Evolutionary conservation across 1,140 invertebrate species (phyloP), one percentile per base, ranked within the genome.

Genomic region (Trichonephila clavata): DNA sequence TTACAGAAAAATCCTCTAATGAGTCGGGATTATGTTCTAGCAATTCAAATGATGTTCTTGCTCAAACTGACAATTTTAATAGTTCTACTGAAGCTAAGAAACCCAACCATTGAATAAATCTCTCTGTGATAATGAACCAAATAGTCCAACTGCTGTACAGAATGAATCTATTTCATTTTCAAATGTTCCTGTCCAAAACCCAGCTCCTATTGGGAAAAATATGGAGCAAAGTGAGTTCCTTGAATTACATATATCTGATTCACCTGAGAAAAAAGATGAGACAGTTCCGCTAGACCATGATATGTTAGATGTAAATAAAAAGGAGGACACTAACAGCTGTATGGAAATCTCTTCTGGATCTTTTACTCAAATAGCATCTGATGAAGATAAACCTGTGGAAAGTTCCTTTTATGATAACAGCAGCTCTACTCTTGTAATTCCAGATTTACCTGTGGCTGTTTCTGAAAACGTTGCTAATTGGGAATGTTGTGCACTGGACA

Each of bases 401-500:
- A 57, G 50, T 80, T 92, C 91, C 27, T 39, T 86, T 21, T 92
- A 68, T 93, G 84, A 80, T 63, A 80, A 57, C 18, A 93, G 71
- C 86, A 63, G 20, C 43, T 93, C 86, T n/a, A 87, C 92, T 7
- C 43, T 81, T n/a, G 39, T 71, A 77, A 93, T 92, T 86, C 91
- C 63, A 39, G 92, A 93, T 39, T 43, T 93, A 13, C 84, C 92
- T 80, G 63, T 60, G 65, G n/a, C 7, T 86, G 50, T 63, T 13
- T 57, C 92, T 27, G 68, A 87, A 60, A 93, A 61, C 80, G 50
- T 87, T 61, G 68, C 43, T 24, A 93, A 87, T 39, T 93, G 92
- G 92, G 92, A 93, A 81, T 93, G 92, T 20, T 71, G 91, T 77
- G 61, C 91, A 61, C 39, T 86, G 63, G 92, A 93, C 59, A 43